Evolutionary conservation across 2,888 invertebrate species (phyloP), one percentile per base, ranked within the genome.

Genomic region (Protonemura montana): DNA sequence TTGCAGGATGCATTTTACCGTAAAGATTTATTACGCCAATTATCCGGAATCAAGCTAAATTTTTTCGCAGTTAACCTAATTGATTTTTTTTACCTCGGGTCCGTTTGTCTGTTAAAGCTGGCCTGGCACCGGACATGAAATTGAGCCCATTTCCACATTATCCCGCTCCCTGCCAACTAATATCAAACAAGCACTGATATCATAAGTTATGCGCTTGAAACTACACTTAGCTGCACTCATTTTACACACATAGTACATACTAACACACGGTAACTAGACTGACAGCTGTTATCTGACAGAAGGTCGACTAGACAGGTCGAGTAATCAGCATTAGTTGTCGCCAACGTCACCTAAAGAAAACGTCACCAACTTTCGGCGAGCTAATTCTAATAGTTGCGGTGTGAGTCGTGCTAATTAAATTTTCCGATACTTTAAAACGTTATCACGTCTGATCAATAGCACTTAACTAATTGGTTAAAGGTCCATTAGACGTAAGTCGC

Each of bases 1-100:
- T 59, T 59, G 59, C 59, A 59, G 59, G 59, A 59, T 59, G 59
- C 59, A 59, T 59, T 59, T 59, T 59, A 59, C 59, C 59, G 59
- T 59, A 59, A 59, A 59, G 59, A 59, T 59, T 59, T 59, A 59
- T 59, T 59, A 59, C 59, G 59, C 59, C 59, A 59, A 59, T 59
- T 59, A 59, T 2, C 59, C 59, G 59, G 59, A 59, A 59, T 59
- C 59, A 59, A 59, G 59, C 59, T 21, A 59, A 10, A 59, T 59
- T 59, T 59, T n/a, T 59, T 21, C 7, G 59, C 21, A 16, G 59
- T 59, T 59, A 59, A 59, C 59, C 59, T 59, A 59, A 59, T 59
- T 59, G 59, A 59, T 59, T 59, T 59, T 59, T 59, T 16, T 59
- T 16, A 3, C 3, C 59, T 21, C 21, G 7, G 21, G 21, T 59